A percentile compares a stretch with the other conserved stretches of the same genome.
phyloP scores from a whole-genome alignment of 2,888 invertebrate genomes.

The Heliconius cydno region DNA sequence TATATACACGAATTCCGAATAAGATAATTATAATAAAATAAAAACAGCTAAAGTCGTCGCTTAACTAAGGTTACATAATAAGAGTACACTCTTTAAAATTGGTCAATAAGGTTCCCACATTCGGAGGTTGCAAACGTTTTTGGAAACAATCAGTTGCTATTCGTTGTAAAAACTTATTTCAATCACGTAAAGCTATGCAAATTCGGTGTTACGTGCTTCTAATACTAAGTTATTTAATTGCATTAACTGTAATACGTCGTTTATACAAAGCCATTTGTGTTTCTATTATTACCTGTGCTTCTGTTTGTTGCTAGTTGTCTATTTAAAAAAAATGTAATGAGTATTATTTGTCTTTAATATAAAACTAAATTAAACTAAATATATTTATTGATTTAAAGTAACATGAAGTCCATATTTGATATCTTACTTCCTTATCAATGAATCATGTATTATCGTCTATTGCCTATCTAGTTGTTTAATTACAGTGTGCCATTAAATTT shows the following conservation, averaged over 20 bases:
- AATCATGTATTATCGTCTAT: slow-evolving; percentile 22
- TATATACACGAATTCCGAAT: background rate
- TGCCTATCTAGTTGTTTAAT: slow-evolving; percentile 17
- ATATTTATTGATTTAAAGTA: slow-evolving; percentile 3
- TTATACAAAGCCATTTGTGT: slow-evolving; percentile 39
- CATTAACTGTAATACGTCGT: slow-evolving; percentile 38
- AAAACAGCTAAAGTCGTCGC: background rate
- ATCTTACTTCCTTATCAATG: slow-evolving; percentile 8
- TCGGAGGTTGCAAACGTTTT: slow-evolving; percentile 46
- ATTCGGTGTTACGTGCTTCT: slow-evolving; percentile 62
- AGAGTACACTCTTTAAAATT: slow-evolving; percentile 26
- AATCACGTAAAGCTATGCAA: slow-evolving; percentile 68
- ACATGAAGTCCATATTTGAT: slow-evolving; percentile 9
- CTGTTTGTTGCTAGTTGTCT: slow-evolving; percentile 34
- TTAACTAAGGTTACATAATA: slow-evolving; percentile 40
- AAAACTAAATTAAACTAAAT: background rate
- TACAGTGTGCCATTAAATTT: slow-evolving; percentile 33
- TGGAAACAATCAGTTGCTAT: slow-evolving; percentile 47
- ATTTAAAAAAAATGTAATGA: slow-evolving; percentile 21
- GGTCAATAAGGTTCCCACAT: slow-evolving; percentile 38
- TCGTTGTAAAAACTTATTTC: slow-evolving; percentile 54
- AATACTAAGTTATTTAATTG: slow-evolving; percentile 58
- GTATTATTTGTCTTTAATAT: background rate
- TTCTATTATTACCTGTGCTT: slow-evolving; percentile 36
- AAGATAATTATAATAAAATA: slow-evolving; percentile 2